Base-by-base conservation (phyloP, 2,797 vertebrate genomes). In the Pseudotriccus pelzelni region DNA sequence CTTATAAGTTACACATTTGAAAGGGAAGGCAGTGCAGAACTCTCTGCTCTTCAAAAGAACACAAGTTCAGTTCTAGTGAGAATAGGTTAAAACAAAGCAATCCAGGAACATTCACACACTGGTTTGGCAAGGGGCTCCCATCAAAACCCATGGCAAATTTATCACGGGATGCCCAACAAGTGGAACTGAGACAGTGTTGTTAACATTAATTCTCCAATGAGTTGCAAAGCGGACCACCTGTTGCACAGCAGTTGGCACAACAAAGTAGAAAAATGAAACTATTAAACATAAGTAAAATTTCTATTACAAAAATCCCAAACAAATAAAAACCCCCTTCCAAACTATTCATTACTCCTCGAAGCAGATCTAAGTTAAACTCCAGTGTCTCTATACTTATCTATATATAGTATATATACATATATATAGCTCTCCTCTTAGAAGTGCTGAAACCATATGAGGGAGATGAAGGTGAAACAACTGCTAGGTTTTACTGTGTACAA, bases 131-230 rank as follows among this genome's bases (percentile, higher is more conserved):
- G 1, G 2, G 18, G 14, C 6, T 72, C 11, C 21, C 1, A 2
- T 19, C 14, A 59, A 90, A 77, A 60, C 7, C 7, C 7, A 1
- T 0, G 5, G 14, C 17, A 58, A 50, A 34, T 59, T 55, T 52
- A 53, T n/a, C 12, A 43, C 9, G 53, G 25, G 37, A 43, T 3
- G 2, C n/a, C 32, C 60, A 5, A 1, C 0, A 2, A 81, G 22
- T 24, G 15, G 11, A 78, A 39, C 6, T 19, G 10, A 60, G 60
- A 39, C 1, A 60, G 24, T 7, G 34, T 6, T 47, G 34, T n/a
- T 69, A 63, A 39, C 13, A 39, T 37, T 36, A 62, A 60, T 59
- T 72, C 24, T 41, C 16, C 36, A 68, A 4, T 6, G 12, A 72
- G 17, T 25, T 44, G 30, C 36, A 74, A 56, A 52, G 64, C 3